Percentiles rank a stretch among this genome's conserved stretches.
phyloP scores from a whole-genome alignment of 2,797 vertebrate species.

The Pseudochirops cupreus region DNA sequence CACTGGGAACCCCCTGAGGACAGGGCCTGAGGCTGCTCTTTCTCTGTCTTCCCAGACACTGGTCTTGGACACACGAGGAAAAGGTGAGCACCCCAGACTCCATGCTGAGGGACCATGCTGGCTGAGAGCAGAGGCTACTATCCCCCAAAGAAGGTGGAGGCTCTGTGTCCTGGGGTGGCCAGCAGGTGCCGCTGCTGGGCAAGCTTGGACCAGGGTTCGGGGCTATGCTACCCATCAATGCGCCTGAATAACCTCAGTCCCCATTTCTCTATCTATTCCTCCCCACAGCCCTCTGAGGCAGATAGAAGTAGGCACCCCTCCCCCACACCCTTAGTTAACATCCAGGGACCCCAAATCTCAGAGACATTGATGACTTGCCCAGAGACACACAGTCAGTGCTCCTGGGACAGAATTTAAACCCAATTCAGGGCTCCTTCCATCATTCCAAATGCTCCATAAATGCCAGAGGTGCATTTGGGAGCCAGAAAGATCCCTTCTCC shows the following conservation, averaged over 20 bases:
- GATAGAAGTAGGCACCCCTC: not conserved
- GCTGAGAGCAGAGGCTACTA: not conserved
- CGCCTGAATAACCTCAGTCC: not conserved
- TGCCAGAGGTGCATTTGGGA: not conserved
- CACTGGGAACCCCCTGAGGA: not conserved
- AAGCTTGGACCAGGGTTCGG: not conserved
- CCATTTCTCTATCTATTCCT: not conserved
- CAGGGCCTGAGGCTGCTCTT: not conserved
- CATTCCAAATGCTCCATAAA: not conserved
- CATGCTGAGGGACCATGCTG: not conserved
- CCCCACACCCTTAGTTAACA: not conserved
- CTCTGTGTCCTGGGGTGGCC: not conserved
- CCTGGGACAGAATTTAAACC: not conserved
- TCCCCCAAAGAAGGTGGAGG: not conserved
- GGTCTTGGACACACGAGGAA: not conserved
- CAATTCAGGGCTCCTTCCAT: not conserved
- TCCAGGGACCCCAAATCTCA: not conserved
- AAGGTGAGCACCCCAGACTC: not conserved
- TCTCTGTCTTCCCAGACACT: not conserved
- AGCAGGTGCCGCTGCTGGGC: not conserved
- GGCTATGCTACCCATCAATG: not conserved
- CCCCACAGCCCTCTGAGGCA: not conserved
- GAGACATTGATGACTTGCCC: not conserved
- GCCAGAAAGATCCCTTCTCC: not conserved
- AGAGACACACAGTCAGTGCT: not conserved